Percentiles rank a stretch among this genome's conserved stretches.
Evolutionary conservation across 2,888 invertebrate genomes (phyloP).

Genomic region (Crocallis elinguaria): DNA sequence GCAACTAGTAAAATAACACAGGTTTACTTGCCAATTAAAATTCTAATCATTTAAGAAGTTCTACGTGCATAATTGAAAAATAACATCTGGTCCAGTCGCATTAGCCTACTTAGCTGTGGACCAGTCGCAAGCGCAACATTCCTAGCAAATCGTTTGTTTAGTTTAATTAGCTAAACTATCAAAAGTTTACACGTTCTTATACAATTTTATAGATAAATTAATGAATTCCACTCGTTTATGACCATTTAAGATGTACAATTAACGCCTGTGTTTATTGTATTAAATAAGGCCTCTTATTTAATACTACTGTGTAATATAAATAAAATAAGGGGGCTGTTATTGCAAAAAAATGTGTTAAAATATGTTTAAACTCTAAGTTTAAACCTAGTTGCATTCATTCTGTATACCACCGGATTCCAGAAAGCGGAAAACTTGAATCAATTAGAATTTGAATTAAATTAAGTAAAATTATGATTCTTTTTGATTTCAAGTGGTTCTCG

Average conservation of each 20-base stretch:
- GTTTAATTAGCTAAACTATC: constrained; percentile 36
- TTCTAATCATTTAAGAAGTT: neutral
- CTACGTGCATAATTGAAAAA: constrained; percentile 13
- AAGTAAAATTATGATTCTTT: too few species aligned
- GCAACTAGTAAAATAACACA: neutral
- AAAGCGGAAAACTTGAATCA: too few species aligned
- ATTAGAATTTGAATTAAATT: too few species aligned
- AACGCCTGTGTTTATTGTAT: neutral
- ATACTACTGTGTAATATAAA: too few species aligned
- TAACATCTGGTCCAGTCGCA: constrained; percentile 32
- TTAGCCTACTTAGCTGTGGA: constrained; percentile 56
- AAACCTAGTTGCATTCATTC: too few species aligned
- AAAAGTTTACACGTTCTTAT: constrained; percentile 29
- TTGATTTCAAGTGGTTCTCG: too few species aligned
- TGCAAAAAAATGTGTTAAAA: too few species aligned
- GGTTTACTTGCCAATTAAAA: neutral
- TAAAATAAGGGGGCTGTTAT: too few species aligned
- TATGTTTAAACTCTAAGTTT: too few species aligned
- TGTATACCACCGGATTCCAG: too few species aligned
- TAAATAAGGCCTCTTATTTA: too few species aligned
- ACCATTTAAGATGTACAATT: neutral
- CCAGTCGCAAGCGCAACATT: constrained; percentile 39
- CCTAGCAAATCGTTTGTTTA: constrained; percentile 38
- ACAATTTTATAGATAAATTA: constrained; percentile 15
- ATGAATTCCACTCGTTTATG: neutral